Evolutionary conservation across 2,113 vertebrate genomes (phyloP), one percentile per base, ranked within the genome.

Genomic region (Caranx ignobilis): DNA sequence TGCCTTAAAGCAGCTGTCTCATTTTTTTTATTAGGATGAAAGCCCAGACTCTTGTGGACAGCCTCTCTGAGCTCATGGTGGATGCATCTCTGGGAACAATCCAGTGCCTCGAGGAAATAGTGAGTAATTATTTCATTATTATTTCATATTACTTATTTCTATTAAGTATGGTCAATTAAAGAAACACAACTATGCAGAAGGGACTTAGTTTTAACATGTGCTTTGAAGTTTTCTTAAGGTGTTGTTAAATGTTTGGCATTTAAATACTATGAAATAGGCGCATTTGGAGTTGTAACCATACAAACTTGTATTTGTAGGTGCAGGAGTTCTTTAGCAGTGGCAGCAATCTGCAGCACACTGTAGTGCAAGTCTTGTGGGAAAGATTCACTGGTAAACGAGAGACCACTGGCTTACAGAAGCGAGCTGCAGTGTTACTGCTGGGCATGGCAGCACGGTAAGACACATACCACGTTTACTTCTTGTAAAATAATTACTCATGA

Each of bases 21-120:
- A 43, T n/a, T 71, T 72, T 71, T 72, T 54, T 56, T 11, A 64
- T 82, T 87, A 99, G 98, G 94, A 90, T 88, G 61, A 96, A 95
- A 87, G 96, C 97, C 34, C 96, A 97, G 79, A 84, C 77, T 81
- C 95, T 99, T 73, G 95, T 99, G 80, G 95, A 95, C 54, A 98
- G 94, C 86, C 94, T 99, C 41, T 97, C 95, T 21, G 94, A 97
- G 78, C 91, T 99, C 79, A 95, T 98, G 91, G 91, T 97, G 52
- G 96, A 99, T 75, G 95, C 96, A 0, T 97, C 97, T 0, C 82
- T 96, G 61, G 97, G 95, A 86, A 96, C 94, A 0, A 93, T 98
- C 85, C 95, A 97, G 71, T 99, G 97, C 93, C 96, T 99, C 48
- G 98, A 97, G 84, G 97, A 99, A 95, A 98, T 99, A 80, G 98